Percentiles rank a stretch among this genome's conserved stretches.
phyloP scores from a whole-genome alignment of 1,140 invertebrate species.

The Xylocopa sonorina region DNA sequence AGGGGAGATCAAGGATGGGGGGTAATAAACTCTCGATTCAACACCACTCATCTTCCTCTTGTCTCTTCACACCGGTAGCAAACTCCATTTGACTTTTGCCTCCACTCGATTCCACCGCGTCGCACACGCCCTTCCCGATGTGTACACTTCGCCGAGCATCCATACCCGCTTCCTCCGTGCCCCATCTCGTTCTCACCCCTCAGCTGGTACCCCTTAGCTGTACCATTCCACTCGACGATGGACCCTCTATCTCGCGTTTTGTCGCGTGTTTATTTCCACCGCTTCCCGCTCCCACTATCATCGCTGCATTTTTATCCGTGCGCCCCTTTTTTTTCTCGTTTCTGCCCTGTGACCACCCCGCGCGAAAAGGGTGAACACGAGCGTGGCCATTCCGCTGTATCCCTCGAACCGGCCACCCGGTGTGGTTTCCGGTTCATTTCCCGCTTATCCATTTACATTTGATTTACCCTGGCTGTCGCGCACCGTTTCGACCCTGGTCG shows the following conservation, averaged over 20 bases:
- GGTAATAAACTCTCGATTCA: conserved; percentile 55
- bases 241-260: not conserved
- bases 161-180: conserved; percentile 23
- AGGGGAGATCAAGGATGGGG: conserved; percentile 18
- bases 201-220: not conserved
- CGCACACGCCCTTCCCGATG: conserved; percentile 61
- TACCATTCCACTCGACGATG: not conserved
- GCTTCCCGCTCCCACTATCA: not conserved
- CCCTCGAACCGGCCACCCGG: conserved; percentile 26
- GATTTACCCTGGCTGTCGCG: conserved; percentile 64
- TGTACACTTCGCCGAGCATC: conserved; percentile 59
- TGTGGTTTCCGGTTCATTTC: conserved; percentile 66
- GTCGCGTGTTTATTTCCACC: conserved; percentile 11
- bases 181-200: conserved; percentile 23
- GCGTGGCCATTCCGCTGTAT: not conserved
- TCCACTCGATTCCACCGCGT: conserved; percentile 68
- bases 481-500: conserved; percentile 40
- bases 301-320: not conserved
- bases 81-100: conserved; percentile 66
- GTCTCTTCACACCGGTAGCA: conserved; percentile 39
- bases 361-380: not conserved
- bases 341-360: not conserved
- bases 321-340: not conserved
- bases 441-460: conserved; percentile 65
- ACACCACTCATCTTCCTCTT: conserved; percentile 52